Evolutionary conservation across 2,888 invertebrate species (phyloP).

Genomic region (Ametastegia equiseti): DNA sequence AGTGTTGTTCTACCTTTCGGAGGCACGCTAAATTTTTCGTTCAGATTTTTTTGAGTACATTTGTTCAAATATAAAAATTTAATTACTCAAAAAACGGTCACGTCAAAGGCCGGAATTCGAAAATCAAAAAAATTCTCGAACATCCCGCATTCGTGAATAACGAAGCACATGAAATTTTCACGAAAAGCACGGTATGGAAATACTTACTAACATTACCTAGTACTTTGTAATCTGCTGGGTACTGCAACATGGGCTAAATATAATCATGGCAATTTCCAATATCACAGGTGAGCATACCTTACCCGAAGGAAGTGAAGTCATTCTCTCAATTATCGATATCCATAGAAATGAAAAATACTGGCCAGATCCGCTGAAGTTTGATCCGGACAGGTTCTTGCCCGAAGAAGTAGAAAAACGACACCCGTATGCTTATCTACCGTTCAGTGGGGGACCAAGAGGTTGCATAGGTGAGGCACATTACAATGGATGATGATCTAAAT

Average conservation of each 20-base stretch:
- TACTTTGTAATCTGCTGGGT: background rate
- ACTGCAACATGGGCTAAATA: no score
- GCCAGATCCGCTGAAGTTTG: conserved; percentile 61
- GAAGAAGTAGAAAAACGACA: conserved; percentile 60
- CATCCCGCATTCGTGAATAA: no score
- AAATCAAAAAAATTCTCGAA: no score
- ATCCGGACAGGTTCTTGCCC: conserved; percentile 66
- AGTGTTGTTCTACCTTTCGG: no score
- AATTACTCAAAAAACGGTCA: no score
- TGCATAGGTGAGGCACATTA: conserved; percentile 58
- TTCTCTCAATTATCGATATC: conserved; percentile 55
- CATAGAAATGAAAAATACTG: conserved; percentile 60
- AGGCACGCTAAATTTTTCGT: no score
- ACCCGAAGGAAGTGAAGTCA: conserved; percentile 56
- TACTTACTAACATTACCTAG: no score
- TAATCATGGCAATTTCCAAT: background rate
- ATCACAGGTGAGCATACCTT: conserved; percentile 54
- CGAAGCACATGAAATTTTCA: no score
- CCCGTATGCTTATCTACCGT: conserved; percentile 61
- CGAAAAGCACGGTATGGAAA: no score
- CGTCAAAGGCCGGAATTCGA: no score
- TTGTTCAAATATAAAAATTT: no score
- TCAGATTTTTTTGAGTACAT: no score
- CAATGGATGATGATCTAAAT: background rate
- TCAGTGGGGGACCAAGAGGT: conserved; percentile 62